Base-by-base conservation (phyloP, 2,888 invertebrate species). In the Heterodera filipjevi region DNA sequence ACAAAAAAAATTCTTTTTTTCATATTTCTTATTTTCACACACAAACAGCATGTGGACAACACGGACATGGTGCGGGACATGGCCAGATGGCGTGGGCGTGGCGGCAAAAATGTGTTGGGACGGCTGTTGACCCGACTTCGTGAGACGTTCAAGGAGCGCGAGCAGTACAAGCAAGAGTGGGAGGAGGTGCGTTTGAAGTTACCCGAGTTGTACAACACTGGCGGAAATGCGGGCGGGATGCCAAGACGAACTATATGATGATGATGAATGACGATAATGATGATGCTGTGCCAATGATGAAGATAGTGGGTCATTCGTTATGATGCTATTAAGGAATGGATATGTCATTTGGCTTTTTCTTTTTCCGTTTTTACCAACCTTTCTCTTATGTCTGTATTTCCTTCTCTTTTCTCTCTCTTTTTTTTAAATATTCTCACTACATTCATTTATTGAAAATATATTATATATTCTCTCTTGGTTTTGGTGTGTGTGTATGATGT, bases 101-200 rank as follows among this genome's bases (percentile, higher is more conserved):
- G 59, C 30, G 27, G n/a, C 30, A 75, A 75, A 75, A 75, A 75
- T 44, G 75, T 75, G 44, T 30, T 75, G 19, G 75, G 75, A 2
- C 66, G 75, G 6, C 32, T 75, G 46, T 30, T 75, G 44, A 75
- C 75, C 12, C 75, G 66, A 10, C 30, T 75, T 22, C 75, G 75
- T 30, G 75, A 75, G 19, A 68, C 68, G 3, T 35, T 75, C 32
- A 75, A 64, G n/a, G 46, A 46, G 66, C 66, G 33, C 44, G 68
- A 75, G 19, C 53, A 75, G 59, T 75, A 32, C 33, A 35, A 32
- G 22, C 22, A 75, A 14, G 75, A 75, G 35, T 75, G 75, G 75
- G 75, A 64, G 30, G 59, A 75, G 46, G 59, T 33, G 59, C 59
- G 27, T 5, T 19, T 27, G 59, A 59, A 22, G 59, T 22, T 59